These are phyloP conservation scores for Stegostoma tigrinum DNA, from an alignment of 2,113 vertebrate genomes.

Conservation along the genomic window DNA sequence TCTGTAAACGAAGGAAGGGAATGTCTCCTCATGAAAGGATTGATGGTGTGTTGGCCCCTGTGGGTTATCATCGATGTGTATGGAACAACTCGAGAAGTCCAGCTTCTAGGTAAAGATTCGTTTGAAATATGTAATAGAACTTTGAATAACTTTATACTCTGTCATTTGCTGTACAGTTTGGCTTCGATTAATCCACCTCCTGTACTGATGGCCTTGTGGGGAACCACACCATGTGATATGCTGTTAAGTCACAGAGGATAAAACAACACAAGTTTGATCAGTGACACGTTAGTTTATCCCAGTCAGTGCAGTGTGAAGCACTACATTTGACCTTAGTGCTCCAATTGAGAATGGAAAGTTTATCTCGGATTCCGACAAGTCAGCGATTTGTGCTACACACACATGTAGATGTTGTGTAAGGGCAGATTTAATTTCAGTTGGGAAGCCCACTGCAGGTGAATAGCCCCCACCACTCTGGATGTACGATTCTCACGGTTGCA, in stretches of 20 bases:
- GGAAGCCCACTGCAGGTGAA: not conserved
- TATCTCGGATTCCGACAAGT: not conserved
- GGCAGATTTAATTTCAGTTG: not conserved
- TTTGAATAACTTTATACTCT: not conserved
- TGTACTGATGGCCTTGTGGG: not conserved
- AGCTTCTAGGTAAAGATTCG: constrained; percentile 55
- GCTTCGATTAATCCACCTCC: not conserved
- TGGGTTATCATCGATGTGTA: constrained; percentile 79
- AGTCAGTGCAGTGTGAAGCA: not conserved
- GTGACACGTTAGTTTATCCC: not conserved
- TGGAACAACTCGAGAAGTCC: constrained; percentile 61
- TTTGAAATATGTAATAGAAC: not conserved
- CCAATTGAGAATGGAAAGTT: not conserved
- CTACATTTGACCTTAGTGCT: not conserved
- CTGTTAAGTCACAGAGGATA: not conserved
- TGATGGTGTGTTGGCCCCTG: constrained; percentile 50
- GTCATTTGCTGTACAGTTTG: not conserved
- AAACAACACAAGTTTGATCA: not conserved
- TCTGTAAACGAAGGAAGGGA: not conserved
- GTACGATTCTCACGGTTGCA: not conserved
- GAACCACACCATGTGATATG: not conserved
- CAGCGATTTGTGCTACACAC: not conserved
- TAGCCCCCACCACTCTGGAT: not conserved
- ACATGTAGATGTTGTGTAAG: not conserved
- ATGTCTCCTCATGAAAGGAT: constrained; percentile 39